These are phyloP conservation scores for Phymatocera aterrima DNA, from an alignment of 2,888 invertebrate genomes.

Conservation along the genomic window DNA sequence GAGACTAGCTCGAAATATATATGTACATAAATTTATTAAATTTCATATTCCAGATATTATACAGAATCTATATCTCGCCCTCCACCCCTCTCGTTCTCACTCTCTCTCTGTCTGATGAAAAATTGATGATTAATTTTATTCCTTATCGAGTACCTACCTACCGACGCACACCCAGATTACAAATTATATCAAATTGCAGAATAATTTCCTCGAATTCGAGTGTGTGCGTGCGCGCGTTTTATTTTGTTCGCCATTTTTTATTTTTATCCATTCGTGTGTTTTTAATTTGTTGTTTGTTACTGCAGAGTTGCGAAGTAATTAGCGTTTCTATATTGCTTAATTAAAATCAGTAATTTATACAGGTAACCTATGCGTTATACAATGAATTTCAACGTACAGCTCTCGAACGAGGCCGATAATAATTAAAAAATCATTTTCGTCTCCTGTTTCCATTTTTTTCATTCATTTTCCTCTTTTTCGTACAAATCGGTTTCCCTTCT, in stretches of 20 bases:
- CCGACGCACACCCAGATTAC: too few species aligned
- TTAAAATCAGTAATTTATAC: neutral
- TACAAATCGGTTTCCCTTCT: neutral
- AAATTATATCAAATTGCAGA: too few species aligned
- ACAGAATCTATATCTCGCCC: neutral
- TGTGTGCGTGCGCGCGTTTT: neutral
- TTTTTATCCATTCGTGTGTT: neutral
- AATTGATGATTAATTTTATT: neutral
- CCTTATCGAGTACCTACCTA: neutral
- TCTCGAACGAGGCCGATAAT: neutral
- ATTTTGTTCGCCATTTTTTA: too few species aligned
- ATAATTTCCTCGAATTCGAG: neutral
- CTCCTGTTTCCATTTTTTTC: too few species aligned
- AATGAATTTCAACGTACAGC: neutral
- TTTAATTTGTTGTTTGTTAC: neutral
- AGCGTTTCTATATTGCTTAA: slow-evolving; percentile 11
- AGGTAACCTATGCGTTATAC: neutral
- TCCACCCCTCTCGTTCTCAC: neutral
- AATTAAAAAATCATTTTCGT: too few species aligned
- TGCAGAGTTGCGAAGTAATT: slow-evolving; percentile 3
- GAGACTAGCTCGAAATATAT: neutral
- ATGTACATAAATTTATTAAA: neutral
- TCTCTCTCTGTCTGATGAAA: neutral
- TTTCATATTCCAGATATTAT: neutral
- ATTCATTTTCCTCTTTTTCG: too few species aligned